A percentile compares a stretch with the other conserved stretches of the same genome.
Evolutionary conservation across 2,113 vertebrate genomes (phyloP).

Genomic region (Misgurnus mizolepis): DNA sequence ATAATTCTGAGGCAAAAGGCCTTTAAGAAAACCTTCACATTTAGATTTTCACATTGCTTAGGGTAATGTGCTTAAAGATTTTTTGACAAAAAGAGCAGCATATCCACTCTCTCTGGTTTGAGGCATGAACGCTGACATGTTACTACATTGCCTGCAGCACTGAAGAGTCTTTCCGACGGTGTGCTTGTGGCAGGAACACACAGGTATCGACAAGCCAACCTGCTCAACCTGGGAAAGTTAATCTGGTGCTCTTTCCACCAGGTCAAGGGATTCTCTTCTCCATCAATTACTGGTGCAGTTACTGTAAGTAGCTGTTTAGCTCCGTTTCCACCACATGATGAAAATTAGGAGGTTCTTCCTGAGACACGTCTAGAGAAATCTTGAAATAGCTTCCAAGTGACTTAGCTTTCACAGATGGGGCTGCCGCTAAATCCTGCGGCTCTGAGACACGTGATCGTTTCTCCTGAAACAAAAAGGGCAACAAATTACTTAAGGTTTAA

Average conservation of each 20-base stretch:
- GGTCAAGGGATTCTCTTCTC: not conserved
- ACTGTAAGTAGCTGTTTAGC: not conserved
- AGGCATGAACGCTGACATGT: too few relatives aligned
- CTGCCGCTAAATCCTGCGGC: not conserved
- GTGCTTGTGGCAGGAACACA: not conserved
- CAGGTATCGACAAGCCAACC: not conserved
- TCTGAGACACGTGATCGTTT: not conserved
- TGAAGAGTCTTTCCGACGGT: too few relatives aligned
- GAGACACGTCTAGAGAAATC: not conserved
- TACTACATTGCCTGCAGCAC: too few relatives aligned
- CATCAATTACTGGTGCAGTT: not conserved
- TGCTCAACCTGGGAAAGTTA: conserved; percentile 2
- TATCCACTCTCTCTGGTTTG: not conserved
- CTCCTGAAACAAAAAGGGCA: not conserved
- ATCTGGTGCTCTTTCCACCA: not conserved
- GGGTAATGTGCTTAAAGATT: not conserved
- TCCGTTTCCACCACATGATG: not conserved
- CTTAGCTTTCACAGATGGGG: not conserved
- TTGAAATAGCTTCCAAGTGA: conserved; percentile 12
- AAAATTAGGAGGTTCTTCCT: not conserved
- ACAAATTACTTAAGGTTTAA: not conserved
- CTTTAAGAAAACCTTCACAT: too few relatives aligned
- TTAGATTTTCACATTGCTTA: too few relatives aligned
- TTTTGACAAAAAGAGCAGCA: not conserved
- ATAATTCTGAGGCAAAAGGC: too few relatives aligned